Evolutionary conservation across 2,113 vertebrate genomes (phyloP), one percentile per base, ranked within the genome.

Genomic region (Budorcas taxicolor): DNA sequence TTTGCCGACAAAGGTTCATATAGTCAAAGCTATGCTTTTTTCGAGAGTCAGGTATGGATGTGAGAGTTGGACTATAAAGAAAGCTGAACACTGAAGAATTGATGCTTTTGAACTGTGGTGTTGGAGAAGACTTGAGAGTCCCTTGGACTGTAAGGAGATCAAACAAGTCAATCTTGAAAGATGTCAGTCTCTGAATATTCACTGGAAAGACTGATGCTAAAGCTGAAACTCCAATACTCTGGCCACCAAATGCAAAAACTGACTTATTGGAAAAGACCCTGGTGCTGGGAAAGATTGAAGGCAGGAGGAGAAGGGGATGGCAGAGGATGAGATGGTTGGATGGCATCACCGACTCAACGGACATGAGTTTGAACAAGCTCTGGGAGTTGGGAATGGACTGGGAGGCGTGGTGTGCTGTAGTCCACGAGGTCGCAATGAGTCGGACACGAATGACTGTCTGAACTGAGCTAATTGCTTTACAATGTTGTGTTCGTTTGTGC

Each of bases 1-100:
- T 67, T 36, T 67, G 33, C 64, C 0, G 0, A 67, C 64, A 36
- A 67, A 67, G 17, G 33, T 67, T 3, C 0, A 0, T 67, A 0
- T 67, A 5, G 7, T n/a, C 33, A 67, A 67, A 10, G 62, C 33
- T 67, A n/a, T 10, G 8, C 4, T 67, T n/a, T 67, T n/a, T 19
- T 5, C 4, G 0, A 5, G 3, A 10, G 33, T 67, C 16, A 19
- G 1, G 0, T n/a, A n/a, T 67, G 4, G 33, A 19, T 67, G 8
- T 67, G 16, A 67, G 62, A 10, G 7, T 5, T 67, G 33, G 8
- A n/a, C 16, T n/a, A 10, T n/a, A 10, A n/a, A n/a, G 7, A 67
- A 5, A n/a, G 33, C 5, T 67, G 33, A 67, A 17, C 33, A 19
- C 33, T 19, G 64, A n/a, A 67, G 33, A 67, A 67, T 5, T n/a